These are phyloP conservation scores for Oceanites oceanicus DNA, from an alignment of 2,113 vertebrate genomes.

Conservation along the genomic window DNA sequence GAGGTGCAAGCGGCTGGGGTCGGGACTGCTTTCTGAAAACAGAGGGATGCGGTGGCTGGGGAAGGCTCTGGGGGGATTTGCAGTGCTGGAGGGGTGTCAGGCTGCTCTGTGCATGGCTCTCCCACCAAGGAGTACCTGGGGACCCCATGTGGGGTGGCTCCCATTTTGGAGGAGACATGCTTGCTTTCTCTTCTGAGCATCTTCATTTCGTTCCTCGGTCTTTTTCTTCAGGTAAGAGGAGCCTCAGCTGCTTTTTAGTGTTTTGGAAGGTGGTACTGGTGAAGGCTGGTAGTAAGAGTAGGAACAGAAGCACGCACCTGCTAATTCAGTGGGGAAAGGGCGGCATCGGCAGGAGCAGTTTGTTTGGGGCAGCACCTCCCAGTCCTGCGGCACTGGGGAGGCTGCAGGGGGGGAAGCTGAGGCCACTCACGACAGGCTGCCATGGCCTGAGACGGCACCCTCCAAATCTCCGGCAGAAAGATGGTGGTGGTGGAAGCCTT, in stretches of 20 bases:
- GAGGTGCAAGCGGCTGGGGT: accelerated
- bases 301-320: background rate
- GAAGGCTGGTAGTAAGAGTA: background rate
- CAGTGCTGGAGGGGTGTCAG: background rate
- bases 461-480: background rate
- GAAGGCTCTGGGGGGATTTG: background rate
- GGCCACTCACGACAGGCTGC: accelerated
- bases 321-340: background rate
- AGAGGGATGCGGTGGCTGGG: background rate
- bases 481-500: background rate
- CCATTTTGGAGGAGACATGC: background rate
- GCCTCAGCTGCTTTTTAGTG: background rate
- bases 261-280: background rate
- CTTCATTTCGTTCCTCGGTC: background rate
- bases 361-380: background rate
- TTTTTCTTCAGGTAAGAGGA: background rate
- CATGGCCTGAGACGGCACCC: accelerated
- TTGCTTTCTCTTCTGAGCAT: background rate
- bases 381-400: accelerated
- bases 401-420: background rate
- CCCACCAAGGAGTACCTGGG: background rate
- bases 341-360: background rate
- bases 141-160: accelerated
- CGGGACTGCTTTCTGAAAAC: accelerated
- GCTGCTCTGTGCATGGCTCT: background rate